Conservation (phyloP, 1,140 invertebrate species). For the Delia radicum region DNA sequence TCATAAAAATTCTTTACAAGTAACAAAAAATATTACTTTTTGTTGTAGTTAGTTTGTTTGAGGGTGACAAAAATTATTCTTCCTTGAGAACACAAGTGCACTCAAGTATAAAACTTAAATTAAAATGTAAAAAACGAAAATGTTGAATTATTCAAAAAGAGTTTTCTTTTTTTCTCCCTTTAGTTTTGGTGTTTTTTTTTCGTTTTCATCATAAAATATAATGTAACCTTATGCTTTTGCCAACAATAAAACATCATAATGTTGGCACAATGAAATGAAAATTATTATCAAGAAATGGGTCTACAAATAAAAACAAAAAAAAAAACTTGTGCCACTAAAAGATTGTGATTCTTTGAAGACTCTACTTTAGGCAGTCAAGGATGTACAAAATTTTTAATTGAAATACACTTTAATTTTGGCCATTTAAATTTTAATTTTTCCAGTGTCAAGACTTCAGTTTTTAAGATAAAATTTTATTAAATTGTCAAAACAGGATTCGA, state of each 20-base stretch:
- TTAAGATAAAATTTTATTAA: too few species aligned
- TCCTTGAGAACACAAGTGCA: background rate
- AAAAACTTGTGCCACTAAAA: background rate
- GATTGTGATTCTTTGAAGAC: background rate
- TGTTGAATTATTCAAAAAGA: background rate
- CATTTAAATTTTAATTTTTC: too few species aligned
- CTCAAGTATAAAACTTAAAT: background rate
- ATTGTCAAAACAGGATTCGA: too few species aligned
- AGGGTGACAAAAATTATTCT: background rate
- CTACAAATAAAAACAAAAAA: background rate
- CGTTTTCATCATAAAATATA: background rate
- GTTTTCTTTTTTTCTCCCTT: background rate
- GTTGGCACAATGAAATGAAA: background rate
- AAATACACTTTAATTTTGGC: too few species aligned
- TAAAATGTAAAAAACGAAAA: background rate
- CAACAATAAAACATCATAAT: conserved; percentile 1
- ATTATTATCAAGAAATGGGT: background rate
- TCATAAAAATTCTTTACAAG: background rate
- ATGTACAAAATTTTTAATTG: too few species aligned
- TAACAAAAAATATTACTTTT: background rate
- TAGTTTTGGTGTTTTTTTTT: background rate
- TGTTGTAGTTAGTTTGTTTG: background rate
- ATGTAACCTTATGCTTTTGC: background rate
- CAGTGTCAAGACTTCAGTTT: too few species aligned
- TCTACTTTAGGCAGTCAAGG: too few species aligned